phyloP scores from a whole-genome alignment of 2,113 vertebrate species.

The Mustela lutreola region DNA sequence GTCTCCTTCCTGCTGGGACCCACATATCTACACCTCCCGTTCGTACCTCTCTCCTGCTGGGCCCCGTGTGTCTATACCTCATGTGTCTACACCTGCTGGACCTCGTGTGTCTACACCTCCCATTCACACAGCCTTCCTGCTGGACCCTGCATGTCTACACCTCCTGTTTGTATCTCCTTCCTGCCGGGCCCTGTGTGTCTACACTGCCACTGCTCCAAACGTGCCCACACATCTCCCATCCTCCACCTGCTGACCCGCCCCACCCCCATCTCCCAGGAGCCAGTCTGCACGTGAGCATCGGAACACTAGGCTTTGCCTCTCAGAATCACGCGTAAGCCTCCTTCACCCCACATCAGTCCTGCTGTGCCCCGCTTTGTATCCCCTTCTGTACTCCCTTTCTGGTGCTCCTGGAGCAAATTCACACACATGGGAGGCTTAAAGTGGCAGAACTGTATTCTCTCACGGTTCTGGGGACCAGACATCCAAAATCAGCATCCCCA shows the following conservation, averaged over 20 bases:
- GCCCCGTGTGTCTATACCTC: no score
- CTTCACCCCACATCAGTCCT: not conserved
- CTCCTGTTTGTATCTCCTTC: no score
- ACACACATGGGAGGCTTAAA: not conserved
- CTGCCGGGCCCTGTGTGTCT: no score
- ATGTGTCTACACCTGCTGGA: no score
- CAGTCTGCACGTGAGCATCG: not conserved
- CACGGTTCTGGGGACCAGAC: not conserved
- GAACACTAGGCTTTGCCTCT: not conserved
- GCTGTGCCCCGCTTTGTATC: fast-evolving
- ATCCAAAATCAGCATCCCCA: not conserved
- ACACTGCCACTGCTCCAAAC: no score
- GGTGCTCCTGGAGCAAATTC: not conserved
- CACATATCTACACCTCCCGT: no score
- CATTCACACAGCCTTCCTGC: no score
- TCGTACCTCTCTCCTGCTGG: no score
- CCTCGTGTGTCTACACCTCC: no score
- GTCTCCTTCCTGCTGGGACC: no score
- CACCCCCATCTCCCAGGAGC: not conserved
- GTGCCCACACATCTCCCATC: not conserved
- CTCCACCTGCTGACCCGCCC: not conserved
- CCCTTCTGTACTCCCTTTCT: not conserved
- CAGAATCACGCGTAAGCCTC: not conserved
- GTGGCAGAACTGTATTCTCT: not conserved
- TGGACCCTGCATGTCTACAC: no score